These are phyloP conservation scores for Chesias legatella DNA, from an alignment of 2,888 invertebrate genomes.

Conservation along the genomic window DNA sequence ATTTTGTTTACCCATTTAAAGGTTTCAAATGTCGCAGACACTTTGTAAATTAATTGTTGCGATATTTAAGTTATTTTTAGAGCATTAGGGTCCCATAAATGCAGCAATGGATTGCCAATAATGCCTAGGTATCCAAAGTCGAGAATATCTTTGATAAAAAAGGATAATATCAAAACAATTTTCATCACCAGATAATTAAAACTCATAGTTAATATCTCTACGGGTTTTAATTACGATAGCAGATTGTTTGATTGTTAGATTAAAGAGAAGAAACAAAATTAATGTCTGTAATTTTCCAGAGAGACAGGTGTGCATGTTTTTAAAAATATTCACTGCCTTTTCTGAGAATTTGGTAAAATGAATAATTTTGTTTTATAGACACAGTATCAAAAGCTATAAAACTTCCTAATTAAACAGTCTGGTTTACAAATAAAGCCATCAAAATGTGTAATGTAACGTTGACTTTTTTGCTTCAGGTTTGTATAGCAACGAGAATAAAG, in stretches of 20 bases:
- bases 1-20: no score
- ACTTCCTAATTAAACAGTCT: constrained; percentile 12
- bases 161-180: no score
- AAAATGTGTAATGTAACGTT: not conserved
- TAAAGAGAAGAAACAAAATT: constrained; percentile 9
- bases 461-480: not conserved
- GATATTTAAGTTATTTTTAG: no score
- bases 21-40: no score
- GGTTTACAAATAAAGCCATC: constrained; percentile 10
- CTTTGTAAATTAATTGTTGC: no score
- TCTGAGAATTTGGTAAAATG: constrained; percentile 13
- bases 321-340: constrained; percentile 10
- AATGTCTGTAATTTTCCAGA: constrained; percentile 12
- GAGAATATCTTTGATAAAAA: no score
- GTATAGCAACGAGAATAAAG: not conserved
- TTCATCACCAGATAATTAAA: not conserved
- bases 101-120: no score
- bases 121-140: no score
- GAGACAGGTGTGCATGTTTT: constrained; percentile 10
- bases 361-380: constrained; percentile 16
- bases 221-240: not conserved
- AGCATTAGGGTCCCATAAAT: no score
- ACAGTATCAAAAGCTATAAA: constrained; percentile 11
- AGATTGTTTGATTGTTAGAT: not conserved
- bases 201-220: not conserved